Conservation (phyloP, 2,797 vertebrate genomes). For the Ciconia nigra region DNA sequence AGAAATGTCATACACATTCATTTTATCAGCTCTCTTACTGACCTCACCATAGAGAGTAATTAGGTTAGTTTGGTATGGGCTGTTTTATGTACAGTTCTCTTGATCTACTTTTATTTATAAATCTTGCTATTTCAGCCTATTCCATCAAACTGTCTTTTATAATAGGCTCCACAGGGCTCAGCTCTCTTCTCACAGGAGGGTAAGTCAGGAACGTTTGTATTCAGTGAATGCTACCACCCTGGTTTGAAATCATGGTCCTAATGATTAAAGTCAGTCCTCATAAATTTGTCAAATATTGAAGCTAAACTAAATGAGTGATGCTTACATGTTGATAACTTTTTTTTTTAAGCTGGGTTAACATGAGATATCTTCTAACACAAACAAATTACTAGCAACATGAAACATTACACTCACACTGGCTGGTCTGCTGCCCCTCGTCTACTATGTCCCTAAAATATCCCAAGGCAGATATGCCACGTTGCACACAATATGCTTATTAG, state of each 20-base stretch:
- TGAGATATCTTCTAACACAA: background rate
- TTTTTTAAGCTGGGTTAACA: background rate
- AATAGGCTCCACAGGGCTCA: constrained; percentile 11
- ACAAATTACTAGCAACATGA: background rate
- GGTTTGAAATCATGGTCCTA: background rate
- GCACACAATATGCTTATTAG: constrained; percentile 27
- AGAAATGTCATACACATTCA: background rate
- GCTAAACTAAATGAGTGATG: background rate
- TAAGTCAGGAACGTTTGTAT: background rate
- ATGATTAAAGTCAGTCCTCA: background rate
- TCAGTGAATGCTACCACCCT: background rate
- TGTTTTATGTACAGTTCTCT: constrained; percentile 4
- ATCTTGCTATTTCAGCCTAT: background rate
- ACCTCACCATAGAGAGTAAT: background rate
- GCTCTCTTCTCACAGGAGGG: background rate
- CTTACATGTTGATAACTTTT: background rate
- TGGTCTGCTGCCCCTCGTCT: background rate
- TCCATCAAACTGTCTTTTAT: background rate
- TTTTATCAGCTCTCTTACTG: background rate
- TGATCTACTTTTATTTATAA: constrained; percentile 14
- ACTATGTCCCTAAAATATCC: background rate
- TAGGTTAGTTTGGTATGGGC: background rate
- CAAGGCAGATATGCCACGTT: constrained; percentile 4
- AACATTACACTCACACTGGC: background rate
- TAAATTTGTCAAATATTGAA: background rate